Percentiles rank a stretch among this genome's conserved stretches.
phyloP scores from a whole-genome alignment of 2,113 vertebrate species.

The Leucosticte australis region DNA sequence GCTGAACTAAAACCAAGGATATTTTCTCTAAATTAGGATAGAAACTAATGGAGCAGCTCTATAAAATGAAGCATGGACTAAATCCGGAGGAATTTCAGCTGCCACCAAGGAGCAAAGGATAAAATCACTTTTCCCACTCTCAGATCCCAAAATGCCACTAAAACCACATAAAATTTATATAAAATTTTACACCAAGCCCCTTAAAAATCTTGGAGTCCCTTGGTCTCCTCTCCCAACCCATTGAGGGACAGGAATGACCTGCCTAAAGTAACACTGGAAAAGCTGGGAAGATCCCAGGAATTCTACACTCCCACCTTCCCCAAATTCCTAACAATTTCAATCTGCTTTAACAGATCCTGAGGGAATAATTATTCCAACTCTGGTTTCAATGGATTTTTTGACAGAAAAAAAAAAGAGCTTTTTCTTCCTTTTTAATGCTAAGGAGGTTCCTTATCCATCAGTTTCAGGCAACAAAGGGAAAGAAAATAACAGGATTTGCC shows the following conservation, averaged over 20 bases:
- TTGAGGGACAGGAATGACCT: not conserved
- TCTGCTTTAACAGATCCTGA: not conserved
- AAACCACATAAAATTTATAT: fast-evolving
- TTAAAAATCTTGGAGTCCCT: not conserved
- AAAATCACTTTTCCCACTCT: not conserved
- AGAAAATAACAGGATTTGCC: not conserved
- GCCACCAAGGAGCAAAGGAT: not conserved
- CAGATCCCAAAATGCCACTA: not conserved
- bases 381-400: not conserved
- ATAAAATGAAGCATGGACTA: not conserved
- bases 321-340: not conserved
- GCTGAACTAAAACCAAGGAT: not conserved
- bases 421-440: not conserved
- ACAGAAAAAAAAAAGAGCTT: not conserved
- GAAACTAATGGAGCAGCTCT: not conserved
- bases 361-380: not conserved
- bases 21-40: not conserved
- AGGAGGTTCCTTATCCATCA: not conserved
- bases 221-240: not conserved
- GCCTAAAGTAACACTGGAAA: not conserved
- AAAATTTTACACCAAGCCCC: not conserved
- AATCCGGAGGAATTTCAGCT: not conserved
- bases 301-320: not conserved
- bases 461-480: not conserved
- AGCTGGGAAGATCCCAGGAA: not conserved